Evolutionary conservation across 1,140 invertebrate species (phyloP), one percentile per base, ranked within the genome.

Genomic region (Pseudomyrmex pallidus): DNA sequence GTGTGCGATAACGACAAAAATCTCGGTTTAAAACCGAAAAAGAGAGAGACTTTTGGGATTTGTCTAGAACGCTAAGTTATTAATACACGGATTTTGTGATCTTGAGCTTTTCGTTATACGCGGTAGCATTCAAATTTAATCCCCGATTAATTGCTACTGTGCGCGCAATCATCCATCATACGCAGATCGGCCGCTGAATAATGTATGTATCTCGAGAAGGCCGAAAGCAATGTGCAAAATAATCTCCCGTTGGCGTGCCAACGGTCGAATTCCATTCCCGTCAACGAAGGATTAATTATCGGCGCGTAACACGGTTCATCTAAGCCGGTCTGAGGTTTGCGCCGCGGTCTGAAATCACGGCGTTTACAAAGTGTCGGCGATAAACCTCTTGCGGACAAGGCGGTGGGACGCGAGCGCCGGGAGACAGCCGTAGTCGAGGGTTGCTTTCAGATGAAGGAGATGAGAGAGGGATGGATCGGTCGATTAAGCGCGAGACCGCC

Each of bases 401-500:
- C 15, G 87, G 80, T 61, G 20, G 67, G 83, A 74, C 73, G 66
- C 25, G 74, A 59, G 72, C 22, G 64, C 63, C n/a, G 15, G 59
- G 68, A 67, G 82, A 72, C 77, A 74, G 56, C 56, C 13, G 35
- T 35, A 82, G 46, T 63, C 59, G 67, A 67, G 73, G 74, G 74
- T 83, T 66, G 56, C 20, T 61, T 56, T 46, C 35, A 82, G 70
- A 50, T 12, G 80, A 64, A 74, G 64, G 62, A 90, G 83, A 57
- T 82, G 72, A 78, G 64, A 90, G 87, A 83, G 86, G 83, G 73
- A 84, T 70, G 64, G 72, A 48, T 54, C 78, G 77, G 77, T 89
- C 90, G 91, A 91, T 91, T 90, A 84, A 83, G 72, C 90, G 87
- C 74, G 85, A 89, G 77, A 89, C 91, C 89, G 73, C 85, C 66